Conservation (phyloP, 2,113 vertebrate genomes). For the Paraplagusia blochii region DNA sequence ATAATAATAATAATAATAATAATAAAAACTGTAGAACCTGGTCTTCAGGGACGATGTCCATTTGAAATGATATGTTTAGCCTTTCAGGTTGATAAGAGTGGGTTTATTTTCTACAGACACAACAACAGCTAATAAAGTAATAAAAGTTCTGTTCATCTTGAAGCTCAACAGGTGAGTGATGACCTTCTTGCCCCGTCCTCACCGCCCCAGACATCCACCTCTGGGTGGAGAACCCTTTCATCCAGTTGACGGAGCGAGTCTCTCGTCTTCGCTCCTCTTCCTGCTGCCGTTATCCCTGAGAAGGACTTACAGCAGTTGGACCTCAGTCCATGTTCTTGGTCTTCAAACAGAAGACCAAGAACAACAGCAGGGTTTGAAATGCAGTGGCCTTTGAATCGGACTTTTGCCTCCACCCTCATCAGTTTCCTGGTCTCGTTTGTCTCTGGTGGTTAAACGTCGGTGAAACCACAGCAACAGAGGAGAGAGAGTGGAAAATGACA, state of each 20-base stretch:
- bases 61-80: no score
- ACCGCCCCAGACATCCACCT: neutral
- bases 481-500: no score
- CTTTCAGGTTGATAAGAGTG: no score
- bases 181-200: no score
- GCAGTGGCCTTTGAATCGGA: slow-evolving; percentile 43
- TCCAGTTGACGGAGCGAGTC: neutral
- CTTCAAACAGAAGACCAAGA: slow-evolving; percentile 36
- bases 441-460: slow-evolving; percentile 8
- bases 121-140: no score
- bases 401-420: slow-evolving; percentile 50
- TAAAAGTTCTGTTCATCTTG: no score
- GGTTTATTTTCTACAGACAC: no score
- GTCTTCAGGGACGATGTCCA: no score
- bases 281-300: neutral
- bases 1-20: no score
- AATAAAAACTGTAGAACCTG: no score
- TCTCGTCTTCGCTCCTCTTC: slow-evolving; percentile 12
- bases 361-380: slow-evolving; percentile 30
- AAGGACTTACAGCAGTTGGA: slow-evolving; percentile 21
- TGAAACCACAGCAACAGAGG: slow-evolving; percentile 18
- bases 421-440: slow-evolving; percentile 44
- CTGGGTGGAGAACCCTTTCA: neutral
- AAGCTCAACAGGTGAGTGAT: no score
- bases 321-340: slow-evolving; percentile 14